Base-by-base conservation (phyloP, 2,888 invertebrate species). In the Caenorhabditis zanzibari region DNA sequence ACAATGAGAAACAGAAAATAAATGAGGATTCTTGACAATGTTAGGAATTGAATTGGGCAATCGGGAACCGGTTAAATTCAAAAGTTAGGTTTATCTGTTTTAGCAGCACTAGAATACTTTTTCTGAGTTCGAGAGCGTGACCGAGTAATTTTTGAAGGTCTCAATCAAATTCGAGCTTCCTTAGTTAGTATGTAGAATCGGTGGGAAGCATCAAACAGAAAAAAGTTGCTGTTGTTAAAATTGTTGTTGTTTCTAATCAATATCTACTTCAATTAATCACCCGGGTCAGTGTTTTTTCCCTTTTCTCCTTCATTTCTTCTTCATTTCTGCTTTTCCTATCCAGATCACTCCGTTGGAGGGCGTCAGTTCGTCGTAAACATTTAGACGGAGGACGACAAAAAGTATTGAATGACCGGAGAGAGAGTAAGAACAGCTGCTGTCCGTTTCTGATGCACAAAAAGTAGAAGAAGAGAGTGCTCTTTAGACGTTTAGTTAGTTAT, bases 301-400 rank as follows among this genome's bases (percentile, higher is more conserved):
- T 9, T 28, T 16, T 12, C 32, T 16, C 41, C 66, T n/a, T 12
- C 26, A 3, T 10, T 28, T n/a, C 16, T 47, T 26, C 24, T 35
- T 47, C 16, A 22, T 12, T 49, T 58, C 16, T 64, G 24, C 41
- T 74, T 28, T 32, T 56, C 44, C 56, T 35, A 14, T 32, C 24
- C 28, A 22, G 71, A 44, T 22, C 71, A 41, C 41, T 56, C 26
- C 59, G 59, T 56, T 38, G 68, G 59, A 61, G 76, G 77, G 63
- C 77, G 77, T 77, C 77, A 71, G 77, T 61, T 35, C 41, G 77
- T 71, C 77, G 77, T 77, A 77, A 77, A 77, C 77, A 77, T 77
- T 77, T 77, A 52, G 77, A 77, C 77, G 68, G 76, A 63, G 68
- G 76, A 61, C 56, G 38, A 63, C 56, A 64, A 66, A 77, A 77